A percentile compares a stretch with the other conserved stretches of the same genome.
phyloP scores from a whole-genome alignment of 2,888 invertebrate species.

The Oxyscelio sp. region DNA sequence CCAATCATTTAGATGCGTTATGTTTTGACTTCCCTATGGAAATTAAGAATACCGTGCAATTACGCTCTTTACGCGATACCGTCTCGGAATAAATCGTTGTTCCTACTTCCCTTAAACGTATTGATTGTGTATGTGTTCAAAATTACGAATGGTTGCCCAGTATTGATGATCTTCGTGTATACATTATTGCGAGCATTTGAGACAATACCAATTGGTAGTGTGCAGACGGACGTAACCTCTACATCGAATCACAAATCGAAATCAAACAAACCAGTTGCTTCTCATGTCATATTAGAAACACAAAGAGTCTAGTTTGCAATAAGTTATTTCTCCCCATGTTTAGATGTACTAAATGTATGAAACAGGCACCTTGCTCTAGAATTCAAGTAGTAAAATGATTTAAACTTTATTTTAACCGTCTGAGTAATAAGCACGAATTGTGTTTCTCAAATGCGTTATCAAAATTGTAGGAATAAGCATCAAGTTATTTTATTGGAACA shows the following conservation, averaged over 20 bases:
- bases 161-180: not conserved
- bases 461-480: too few species aligned
- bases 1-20: not conserved
- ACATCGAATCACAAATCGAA: too few species aligned
- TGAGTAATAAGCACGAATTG: too few species aligned
- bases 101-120: not conserved
- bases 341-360: too few species aligned
- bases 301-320: too few species aligned
- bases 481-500: too few species aligned
- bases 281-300: slow-evolving; percentile 13
- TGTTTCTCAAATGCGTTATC: too few species aligned
- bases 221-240: too few species aligned
- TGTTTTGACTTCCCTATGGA: not conserved
- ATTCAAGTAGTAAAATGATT: too few species aligned
- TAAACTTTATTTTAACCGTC: too few species aligned
- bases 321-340: too few species aligned
- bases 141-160: not conserved
- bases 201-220: not conserved
- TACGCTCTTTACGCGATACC: not conserved
- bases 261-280: not conserved
- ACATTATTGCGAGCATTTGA: not conserved
- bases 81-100: not conserved
- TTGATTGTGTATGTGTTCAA: not conserved
- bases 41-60: not conserved
- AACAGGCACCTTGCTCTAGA: too few species aligned